phyloP scores from a whole-genome alignment of 2,797 vertebrate genomes.

The Pipistrellus nathusii region DNA sequence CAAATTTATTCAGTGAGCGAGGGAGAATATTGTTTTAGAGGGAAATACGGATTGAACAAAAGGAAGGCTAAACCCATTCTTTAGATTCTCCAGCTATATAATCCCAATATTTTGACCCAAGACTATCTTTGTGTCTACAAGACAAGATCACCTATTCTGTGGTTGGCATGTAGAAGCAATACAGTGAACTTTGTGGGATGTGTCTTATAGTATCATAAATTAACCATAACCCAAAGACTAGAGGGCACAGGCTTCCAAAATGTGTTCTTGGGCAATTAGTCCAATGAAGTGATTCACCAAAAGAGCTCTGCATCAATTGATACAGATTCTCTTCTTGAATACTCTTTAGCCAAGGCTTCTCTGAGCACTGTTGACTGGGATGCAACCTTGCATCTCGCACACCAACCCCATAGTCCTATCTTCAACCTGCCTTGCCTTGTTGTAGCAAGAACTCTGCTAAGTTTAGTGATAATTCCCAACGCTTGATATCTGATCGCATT shows the following conservation, averaged over 20 bases:
- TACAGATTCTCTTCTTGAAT: neutral
- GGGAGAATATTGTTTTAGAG: conserved; percentile 51
- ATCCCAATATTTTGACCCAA: neutral
- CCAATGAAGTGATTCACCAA: neutral
- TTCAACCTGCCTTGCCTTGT: neutral
- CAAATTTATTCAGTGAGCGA: conserved; percentile 55
- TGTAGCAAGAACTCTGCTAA: neutral
- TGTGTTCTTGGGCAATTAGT: neutral
- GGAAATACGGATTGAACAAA: neutral
- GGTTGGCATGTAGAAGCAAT: neutral
- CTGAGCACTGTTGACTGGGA: neutral
- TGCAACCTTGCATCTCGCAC: neutral
- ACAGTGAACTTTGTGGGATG: neutral
- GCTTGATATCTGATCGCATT: neutral
- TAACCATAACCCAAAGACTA: neutral
- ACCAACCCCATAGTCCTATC: neutral
- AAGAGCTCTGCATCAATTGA: neutral
- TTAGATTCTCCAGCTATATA: neutral
- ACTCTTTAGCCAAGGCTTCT: neutral
- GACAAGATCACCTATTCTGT: neutral
- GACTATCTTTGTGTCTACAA: neutral
- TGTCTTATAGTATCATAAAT: neutral
- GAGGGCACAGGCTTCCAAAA: neutral
- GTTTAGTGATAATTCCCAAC: neutral
- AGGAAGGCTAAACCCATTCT: neutral